Base-by-base conservation (phyloP, 2,113 vertebrate genomes). In the Calyptommatus sinebrachiatus region DNA sequence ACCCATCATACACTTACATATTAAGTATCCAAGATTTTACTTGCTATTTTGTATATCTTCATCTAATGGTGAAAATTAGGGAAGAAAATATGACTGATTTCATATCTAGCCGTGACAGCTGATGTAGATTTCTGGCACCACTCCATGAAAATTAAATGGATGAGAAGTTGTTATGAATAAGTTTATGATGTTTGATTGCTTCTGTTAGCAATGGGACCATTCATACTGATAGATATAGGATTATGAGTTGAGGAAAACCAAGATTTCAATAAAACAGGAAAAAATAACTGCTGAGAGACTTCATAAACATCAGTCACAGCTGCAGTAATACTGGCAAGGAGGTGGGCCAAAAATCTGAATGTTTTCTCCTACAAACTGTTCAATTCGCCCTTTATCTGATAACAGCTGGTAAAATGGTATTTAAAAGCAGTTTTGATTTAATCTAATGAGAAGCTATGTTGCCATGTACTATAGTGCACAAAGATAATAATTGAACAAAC, bases 391-490 rank as follows among this genome's bases (percentile, higher is more conserved):
- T 94, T 93, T 92, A 92, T 91, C 89, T 86, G 83, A 88, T 83
- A 95, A 93, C 93, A 95, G 93, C 93, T 95, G 95, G 93, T 91
- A 91, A 95, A 94, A 94, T 87, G 93, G 89, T 94, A 94, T 95
- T 95, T 95, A 94, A 94, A 85, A 93, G 92, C 85, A 88, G 86
- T 91, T 92, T 92, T 94, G 93, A 94, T 94, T 94, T 93, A 93
- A 92, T 94, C 92, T 94, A 95, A 95, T 93, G 92, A 94, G 93
- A 92, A 95, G 85, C 88, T 88, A 73, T 85, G 78, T 90, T 93
- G 87, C 86, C 86, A 79, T 89, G 86, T 88, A 92, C 83, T 91
- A 88, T 93, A 87, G 86, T 91, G 91, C 81, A 71, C 92, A 87
- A 3, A 63, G 87, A 94, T 95, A 95, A 94, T 95, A 95, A 95